Percentiles rank a stretch among this genome's conserved stretches.
Conservation (phyloP, 2,113 vertebrate species). For the Sapayoa aenigma region DNA sequence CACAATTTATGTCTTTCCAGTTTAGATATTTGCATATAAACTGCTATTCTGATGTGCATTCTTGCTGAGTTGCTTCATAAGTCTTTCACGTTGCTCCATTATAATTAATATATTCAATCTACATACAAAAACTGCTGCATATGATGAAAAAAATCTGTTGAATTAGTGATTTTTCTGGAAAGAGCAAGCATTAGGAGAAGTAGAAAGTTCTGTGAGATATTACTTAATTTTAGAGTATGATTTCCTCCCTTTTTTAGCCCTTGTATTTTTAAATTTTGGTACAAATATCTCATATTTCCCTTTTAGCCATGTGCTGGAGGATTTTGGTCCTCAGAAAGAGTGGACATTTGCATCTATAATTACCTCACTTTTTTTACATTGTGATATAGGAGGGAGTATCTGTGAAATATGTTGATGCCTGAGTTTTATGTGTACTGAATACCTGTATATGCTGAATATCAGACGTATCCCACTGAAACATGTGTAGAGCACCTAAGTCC, state of each 20-base stretch:
- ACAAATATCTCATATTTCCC: not conserved
- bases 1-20: not conserved
- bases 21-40: constrained; percentile 8
- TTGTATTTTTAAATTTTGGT: not conserved
- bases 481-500: not conserved
- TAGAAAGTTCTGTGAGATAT: not conserved
- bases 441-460: not conserved
- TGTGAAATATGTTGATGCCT: not conserved
- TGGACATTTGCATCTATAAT: not conserved
- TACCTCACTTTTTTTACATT: not conserved
- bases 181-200: not conserved
- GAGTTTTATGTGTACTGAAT: not conserved
- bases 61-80: not conserved
- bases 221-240: not conserved
- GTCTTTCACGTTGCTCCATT: not conserved
- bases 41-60: not conserved
- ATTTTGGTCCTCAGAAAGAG: not conserved
- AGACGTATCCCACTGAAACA: not conserved
- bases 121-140: not conserved
- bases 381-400: not conserved
- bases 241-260: not conserved
- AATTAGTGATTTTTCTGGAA: not conserved
- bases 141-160: not conserved
- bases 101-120: not conserved
- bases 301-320: not conserved